Evolutionary conservation across 2,888 invertebrate genomes (phyloP), one percentile per base, ranked within the genome.

Genomic region (Arenicola marina): DNA sequence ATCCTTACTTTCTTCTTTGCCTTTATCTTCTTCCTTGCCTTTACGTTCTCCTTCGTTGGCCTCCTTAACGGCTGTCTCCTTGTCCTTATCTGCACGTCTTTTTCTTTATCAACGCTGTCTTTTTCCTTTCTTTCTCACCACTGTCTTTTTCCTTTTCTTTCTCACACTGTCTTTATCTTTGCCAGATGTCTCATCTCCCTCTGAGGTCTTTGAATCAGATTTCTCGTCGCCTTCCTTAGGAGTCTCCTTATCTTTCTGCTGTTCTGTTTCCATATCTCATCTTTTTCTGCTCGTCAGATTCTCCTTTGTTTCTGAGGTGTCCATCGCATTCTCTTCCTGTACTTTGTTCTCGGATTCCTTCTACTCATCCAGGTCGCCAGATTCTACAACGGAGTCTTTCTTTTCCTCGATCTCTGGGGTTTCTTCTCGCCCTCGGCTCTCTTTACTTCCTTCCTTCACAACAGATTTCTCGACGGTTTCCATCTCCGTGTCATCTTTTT

Each of bases 201-300:
- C 48, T 18, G 28, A 15, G 24, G 45, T 28, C 21, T 56, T n/a
- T 43, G 24, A 18, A 18, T 57, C 55, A 1, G 26, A 24, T 29
- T 56, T 43, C 26, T 33, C 48, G 1, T 55, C 44, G 21, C 21
- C 32, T 48, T 48, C 38, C 2, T 32, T 33, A 1, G 18, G 7
- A 2, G 26, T 34, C 31, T 33, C 45, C 28, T 33, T 45, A 1
- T 59, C 56, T 21, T 45, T 31, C 1, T 54, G 34, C 28, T 34
- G 33, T n/a, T 44, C 43, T 26, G n/a, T 38, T 26, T 34, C 61
- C n/a, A 31, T 43, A 43, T 45, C 55, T 55, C 63, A 31, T 57
- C 24, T 57, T 31, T 34, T n/a, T 38, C 56, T 44, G 21, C 45
- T 24, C 38, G 21, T n/a, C 31, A 24, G 7, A 24, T 61, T 28